phyloP scores from a whole-genome alignment of 2,797 vertebrate genomes.

The Helarctos malayanus region DNA sequence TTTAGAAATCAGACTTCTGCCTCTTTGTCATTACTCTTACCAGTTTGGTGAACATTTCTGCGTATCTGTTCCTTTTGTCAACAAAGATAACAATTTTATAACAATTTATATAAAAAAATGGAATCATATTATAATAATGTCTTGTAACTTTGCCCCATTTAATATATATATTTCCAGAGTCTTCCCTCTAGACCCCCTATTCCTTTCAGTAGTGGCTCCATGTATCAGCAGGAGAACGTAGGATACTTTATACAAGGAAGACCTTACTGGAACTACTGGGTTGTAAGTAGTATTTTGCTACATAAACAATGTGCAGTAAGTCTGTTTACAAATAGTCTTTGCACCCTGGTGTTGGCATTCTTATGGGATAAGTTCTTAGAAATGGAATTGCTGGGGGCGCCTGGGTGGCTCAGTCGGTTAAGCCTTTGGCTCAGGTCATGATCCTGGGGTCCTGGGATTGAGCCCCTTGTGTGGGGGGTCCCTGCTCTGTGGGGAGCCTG shows the following conservation, averaged over 20 bases:
- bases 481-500: too few relatives aligned
- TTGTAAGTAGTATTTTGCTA: too few relatives aligned
- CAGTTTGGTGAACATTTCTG: neutral
- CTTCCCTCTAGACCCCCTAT: neutral
- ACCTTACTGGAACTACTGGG: neutral
- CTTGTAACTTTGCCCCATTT: neutral
- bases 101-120: neutral
- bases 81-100: neutral
- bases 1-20: neutral
- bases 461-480: too few relatives aligned
- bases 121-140: neutral
- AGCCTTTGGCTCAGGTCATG: too few relatives aligned
- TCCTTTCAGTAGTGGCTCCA: neutral
- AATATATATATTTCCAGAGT: neutral
- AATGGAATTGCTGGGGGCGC: neutral
- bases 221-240: neutral
- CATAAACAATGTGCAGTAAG: neutral
- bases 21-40: neutral
- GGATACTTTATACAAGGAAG: rapidly evolving
- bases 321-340: neutral
- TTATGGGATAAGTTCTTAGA: neutral
- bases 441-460: too few relatives aligned
- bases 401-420: too few relatives aligned
- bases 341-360: neutral
- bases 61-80: neutral